phyloP scores from a whole-genome alignment of 2,113 vertebrate species.

The Hyaena hyaena region DNA sequence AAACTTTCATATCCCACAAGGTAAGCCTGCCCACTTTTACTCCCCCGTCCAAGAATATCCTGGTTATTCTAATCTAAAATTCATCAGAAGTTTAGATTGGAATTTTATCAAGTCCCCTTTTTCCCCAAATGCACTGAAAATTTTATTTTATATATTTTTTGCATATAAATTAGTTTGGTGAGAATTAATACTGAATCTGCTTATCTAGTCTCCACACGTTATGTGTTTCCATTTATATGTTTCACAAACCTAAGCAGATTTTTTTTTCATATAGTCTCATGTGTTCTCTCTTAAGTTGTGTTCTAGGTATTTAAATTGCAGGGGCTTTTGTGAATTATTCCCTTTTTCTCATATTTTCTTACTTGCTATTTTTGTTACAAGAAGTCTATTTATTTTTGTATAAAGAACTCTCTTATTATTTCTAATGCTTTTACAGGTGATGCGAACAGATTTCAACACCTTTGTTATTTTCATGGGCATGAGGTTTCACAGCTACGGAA shows the following conservation, averaged over 20 bases:
- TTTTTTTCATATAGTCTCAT: not conserved
- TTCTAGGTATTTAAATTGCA: conserved; percentile 61
- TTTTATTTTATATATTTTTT: not conserved
- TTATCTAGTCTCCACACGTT: conserved; percentile 18
- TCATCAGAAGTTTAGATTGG: not conserved
- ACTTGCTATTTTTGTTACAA: not conserved
- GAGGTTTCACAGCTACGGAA: not conserved
- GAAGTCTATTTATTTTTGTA: not conserved
- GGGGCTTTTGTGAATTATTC: conserved; percentile 44
- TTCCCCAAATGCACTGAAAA: not conserved
- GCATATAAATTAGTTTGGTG: conserved; percentile 5
- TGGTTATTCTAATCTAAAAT: not conserved
- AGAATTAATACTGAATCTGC: not conserved
- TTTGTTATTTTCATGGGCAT: not conserved
- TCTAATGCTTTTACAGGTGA: not conserved
- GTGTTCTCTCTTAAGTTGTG: conserved; percentile 50
- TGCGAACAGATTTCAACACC: not conserved
- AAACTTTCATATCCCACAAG: not conserved
- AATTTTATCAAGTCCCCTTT: not conserved
- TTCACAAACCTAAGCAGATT: not conserved
- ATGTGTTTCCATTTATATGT: conserved; percentile 4
- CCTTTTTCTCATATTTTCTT: not conserved
- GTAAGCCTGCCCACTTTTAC: not conserved
- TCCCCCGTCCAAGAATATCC: not conserved
- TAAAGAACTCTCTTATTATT: conserved; percentile 8